Evolutionary conservation across 2,888 invertebrate genomes (phyloP), one percentile per base, ranked within the genome.

Genomic region (Macroteleia sp.): DNA sequence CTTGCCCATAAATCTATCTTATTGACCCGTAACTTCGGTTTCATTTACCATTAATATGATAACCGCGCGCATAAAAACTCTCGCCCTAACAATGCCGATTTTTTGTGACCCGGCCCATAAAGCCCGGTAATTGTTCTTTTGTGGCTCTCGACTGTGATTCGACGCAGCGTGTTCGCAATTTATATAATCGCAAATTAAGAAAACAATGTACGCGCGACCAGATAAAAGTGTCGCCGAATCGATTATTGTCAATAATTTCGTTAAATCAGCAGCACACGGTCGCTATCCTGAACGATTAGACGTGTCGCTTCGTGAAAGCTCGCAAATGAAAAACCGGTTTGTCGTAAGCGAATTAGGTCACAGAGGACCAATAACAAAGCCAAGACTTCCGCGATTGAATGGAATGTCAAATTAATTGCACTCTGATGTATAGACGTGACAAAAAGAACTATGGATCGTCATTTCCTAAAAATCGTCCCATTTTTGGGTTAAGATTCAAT

Each of bases 11-110:
- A 71, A 62, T 71, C 62, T 71, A 46, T 62, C 56, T 28, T 14
- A 62, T 71, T 71, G 62, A 56, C 71, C 71, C 62, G 62, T 62
- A 56, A 71, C 71, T 73, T 73, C 48, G 48, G 50, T 64, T 73
- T 56, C 71, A 64, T 64, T 73, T 64, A 54, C 73, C 64, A 73
- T 73, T 73, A 73, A 73, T 73, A 57, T 73, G 73, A 73, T 73
- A 64, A 73, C 62, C 34, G 41, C 46, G 56, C 25, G 44, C 56
- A 28, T 56, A 57, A 73, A 73, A 73, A 64, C 20, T 25, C 39
- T 36, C 36, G 54, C 32, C 48, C 48, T 22, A 64, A 57, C 73
- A 57, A 73, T 73, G 57, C 56, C 42, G 20, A 25, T 62, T 71
- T 71, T 61, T 70, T 52, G 14, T 12, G 56, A 30, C 39, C 32